Evolutionary conservation across 2,113 vertebrate genomes (phyloP), one percentile per base, ranked within the genome.

Genomic region (Rhegmatorhina hoffmannsi): DNA sequence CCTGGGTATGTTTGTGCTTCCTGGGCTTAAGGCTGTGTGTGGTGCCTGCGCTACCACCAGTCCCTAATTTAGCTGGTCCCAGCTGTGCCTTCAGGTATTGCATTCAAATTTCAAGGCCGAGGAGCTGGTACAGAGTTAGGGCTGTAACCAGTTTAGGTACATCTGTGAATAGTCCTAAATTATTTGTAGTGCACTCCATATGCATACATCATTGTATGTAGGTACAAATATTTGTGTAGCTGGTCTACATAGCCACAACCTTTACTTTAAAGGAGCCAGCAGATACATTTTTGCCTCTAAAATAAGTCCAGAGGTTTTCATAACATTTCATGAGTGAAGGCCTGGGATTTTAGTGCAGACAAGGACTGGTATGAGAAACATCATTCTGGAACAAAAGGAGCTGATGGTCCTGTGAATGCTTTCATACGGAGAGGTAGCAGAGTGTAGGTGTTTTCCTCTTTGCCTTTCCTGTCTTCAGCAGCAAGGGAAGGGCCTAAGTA

Each of bases 161-260:
- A 46, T 59, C 17, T 84, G 86, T 89, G 67, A 84, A 59, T 1
- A 70, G 14, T 29, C 34, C 29, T 33, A 13, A 46, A 56, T 34
- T 59, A 20, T 53, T 74, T 49, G 26, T 6, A 53, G 46, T 14
- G 6, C 28, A 44, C 14, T n/a, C 15, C 0, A 1, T 23, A 31
- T 0, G 1, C 6, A 40, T 12, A 50, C 2, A n/a, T 38, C 47
- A 6, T 15, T 64, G 10, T 18, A 26, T 40, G 20, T 10, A 31
- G 8, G 24, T 36, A 31, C 18, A 83, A 58, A 70, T 49, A 26
- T 44, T 29, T 58, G 21, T 18, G 26, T 46, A 67, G 8, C 18
- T 89, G 52, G 15, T 72, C 28, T 47, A 14, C 0, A 2, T 2
- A 72, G 36, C 47, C 34, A 18, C 2, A 77, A 9, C 5, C 29